Evolutionary conservation across 2,113 vertebrate species (phyloP).

Genomic region (Cervus canadensis): DNA sequence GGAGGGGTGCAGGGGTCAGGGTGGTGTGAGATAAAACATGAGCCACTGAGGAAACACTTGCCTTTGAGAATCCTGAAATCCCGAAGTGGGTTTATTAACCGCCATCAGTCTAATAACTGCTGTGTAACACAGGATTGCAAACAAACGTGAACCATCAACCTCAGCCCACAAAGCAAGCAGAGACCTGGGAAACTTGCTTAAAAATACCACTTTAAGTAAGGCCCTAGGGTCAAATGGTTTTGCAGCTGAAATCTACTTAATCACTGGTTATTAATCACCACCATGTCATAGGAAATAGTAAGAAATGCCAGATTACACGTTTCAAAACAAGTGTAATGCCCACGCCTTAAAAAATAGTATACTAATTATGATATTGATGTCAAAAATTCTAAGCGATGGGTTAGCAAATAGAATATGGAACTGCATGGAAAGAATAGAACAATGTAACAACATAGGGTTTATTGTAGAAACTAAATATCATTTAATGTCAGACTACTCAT

Average conservation of each 20-base stretch:
- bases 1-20: too few relatives aligned
- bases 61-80: background rate
- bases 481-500: background rate
- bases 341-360: background rate
- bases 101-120: background rate
- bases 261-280: background rate
- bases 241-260: fast-evolving
- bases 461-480: background rate
- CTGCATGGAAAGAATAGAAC: background rate
- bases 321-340: fast-evolving
- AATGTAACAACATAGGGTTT: fast-evolving
- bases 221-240: background rate
- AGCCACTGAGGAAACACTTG: background rate
- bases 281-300: fast-evolving
- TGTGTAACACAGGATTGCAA: too few relatives aligned
- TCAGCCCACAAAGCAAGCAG: background rate
- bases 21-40: too few relatives aligned
- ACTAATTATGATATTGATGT: too few relatives aligned
- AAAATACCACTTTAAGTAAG: background rate
- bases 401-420: background rate
- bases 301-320: background rate
- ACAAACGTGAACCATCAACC: fast-evolving
- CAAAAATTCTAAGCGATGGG: background rate
- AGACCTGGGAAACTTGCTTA: fast-evolving
- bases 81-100: background rate